Conservation (phyloP, 1,140 invertebrate genomes). For the Melanaphis sacchari region DNA sequence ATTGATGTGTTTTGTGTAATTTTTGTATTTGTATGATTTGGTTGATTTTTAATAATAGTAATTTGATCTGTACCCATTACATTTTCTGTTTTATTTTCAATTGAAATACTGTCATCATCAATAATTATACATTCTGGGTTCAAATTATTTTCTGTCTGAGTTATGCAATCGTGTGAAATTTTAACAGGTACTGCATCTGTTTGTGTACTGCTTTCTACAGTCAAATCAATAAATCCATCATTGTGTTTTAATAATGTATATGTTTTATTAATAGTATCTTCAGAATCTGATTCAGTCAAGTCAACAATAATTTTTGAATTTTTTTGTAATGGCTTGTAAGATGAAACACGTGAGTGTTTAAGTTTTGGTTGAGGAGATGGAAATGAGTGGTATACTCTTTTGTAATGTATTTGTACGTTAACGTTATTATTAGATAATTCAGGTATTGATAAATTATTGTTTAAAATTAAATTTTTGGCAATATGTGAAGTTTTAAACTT, state of each 20-base stretch:
- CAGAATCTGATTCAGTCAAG: constrained; percentile 23
- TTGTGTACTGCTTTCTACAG: constrained; percentile 4
- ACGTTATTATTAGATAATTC: constrained; percentile 6
- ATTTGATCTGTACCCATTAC: neutral
- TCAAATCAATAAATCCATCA: neutral
- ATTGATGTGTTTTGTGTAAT: neutral
- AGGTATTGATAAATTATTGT: neutral
- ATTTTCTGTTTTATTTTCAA: neutral
- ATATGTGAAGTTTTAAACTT: constrained; percentile 23
- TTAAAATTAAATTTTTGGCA: constrained; percentile 27
- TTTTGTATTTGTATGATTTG: neutral
- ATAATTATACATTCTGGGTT: neutral
- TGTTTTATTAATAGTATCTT: constrained; percentile 30
- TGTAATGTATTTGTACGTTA: constrained; percentile 19
- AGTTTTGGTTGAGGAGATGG: constrained; percentile 2
- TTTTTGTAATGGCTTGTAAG: neutral
- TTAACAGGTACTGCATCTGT: constrained; percentile 12
- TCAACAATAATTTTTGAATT: constrained; percentile 15
- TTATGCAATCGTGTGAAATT: neutral
- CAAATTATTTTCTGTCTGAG: constrained; percentile 6
- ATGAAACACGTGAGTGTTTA: neutral
- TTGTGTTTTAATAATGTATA: constrained; percentile 18
- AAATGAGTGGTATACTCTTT: constrained; percentile 38
- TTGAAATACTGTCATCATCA: neutral
- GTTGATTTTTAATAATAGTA: neutral